Evolutionary conservation across 2,113 vertebrate genomes (phyloP).

Genomic region (Ctenomys sociabilis): DNA sequence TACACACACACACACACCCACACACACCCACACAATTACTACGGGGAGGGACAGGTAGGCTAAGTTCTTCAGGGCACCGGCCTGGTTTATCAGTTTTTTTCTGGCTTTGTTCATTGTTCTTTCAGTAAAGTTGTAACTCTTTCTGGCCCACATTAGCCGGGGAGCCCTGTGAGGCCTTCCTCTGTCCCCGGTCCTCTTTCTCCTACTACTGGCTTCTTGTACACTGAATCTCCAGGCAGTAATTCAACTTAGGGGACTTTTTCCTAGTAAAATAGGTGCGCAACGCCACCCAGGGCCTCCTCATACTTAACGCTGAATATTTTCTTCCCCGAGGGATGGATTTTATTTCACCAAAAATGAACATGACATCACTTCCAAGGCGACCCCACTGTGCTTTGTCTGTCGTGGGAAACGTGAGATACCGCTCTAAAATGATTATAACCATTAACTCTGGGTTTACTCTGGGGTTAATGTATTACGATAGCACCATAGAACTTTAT

Average conservation of each 20-base stretch:
- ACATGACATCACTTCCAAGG: background rate
- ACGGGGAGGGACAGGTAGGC: background rate
- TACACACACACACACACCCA: background rate
- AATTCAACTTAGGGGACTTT: slow-evolving; percentile 67
- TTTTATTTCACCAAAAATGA: slow-evolving; percentile 70
- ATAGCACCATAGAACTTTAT: slow-evolving; percentile 62
- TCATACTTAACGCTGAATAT: background rate
- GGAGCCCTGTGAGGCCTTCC: background rate
- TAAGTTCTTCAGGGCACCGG: background rate
- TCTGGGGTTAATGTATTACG: slow-evolving; percentile 74
- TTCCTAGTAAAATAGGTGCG: slow-evolving; percentile 58
- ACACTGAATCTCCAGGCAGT: slow-evolving; percentile 68
- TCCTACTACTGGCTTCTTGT: background rate
- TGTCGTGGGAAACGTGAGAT: slow-evolving; percentile 28
- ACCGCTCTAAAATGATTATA: slow-evolving; percentile 39
- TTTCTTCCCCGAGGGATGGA: slow-evolving; percentile 40
- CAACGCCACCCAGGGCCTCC: background rate
- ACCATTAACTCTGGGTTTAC: slow-evolving; percentile 70
- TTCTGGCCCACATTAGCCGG: background rate
- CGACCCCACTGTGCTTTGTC: slow-evolving; percentile 63
- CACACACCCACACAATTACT: too few relatives aligned
- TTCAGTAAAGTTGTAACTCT: background rate
- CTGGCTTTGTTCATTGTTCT: background rate
- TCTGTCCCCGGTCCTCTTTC: background rate
- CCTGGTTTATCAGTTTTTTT: background rate